These are phyloP conservation scores for Limnephilus auricula DNA, from an alignment of 2,888 invertebrate genomes.

Conservation along the genomic window DNA sequence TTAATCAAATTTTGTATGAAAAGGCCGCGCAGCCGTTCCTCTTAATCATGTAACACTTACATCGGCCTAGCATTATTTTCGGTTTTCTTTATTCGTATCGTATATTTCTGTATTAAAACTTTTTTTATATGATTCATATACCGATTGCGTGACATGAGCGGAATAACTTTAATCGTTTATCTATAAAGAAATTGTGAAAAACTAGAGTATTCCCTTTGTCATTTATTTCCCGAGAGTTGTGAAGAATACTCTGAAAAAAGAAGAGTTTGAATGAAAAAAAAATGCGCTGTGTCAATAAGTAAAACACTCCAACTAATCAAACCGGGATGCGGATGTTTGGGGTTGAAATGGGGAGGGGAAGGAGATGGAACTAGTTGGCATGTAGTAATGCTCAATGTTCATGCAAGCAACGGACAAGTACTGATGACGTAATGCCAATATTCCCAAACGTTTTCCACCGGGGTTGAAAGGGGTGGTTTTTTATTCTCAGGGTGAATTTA, in stretches of 20 bases:
- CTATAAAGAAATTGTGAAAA: neutral
- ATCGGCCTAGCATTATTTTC: neutral
- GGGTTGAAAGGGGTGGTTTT: neutral
- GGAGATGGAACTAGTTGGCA: conserved; percentile 22
- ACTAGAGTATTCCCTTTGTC: neutral
- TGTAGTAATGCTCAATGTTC: neutral
- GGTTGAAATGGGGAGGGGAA: neutral
- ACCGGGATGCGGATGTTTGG: neutral
- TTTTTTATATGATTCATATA: neutral
- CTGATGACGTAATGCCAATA: neutral
- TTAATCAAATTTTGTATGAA: no score
- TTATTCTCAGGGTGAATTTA: neutral
- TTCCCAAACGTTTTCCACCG: neutral
- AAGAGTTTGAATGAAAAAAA: neutral
- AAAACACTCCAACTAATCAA: conserved; percentile 48
- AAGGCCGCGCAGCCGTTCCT: no score
- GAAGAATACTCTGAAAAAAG: neutral
- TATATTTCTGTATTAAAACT: no score
- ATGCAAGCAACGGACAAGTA: neutral
- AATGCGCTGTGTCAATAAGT: conserved; percentile 27
- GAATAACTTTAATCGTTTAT: neutral
- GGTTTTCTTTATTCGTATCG: neutral
- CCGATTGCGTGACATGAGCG: neutral
- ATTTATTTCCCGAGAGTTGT: neutral
- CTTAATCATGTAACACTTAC: neutral